A percentile compares a stretch with the other conserved stretches of the same genome.
These are phyloP conservation scores for Orthosia cruda DNA, from an alignment of 2,888 invertebrate genomes.

Conservation along the genomic window DNA sequence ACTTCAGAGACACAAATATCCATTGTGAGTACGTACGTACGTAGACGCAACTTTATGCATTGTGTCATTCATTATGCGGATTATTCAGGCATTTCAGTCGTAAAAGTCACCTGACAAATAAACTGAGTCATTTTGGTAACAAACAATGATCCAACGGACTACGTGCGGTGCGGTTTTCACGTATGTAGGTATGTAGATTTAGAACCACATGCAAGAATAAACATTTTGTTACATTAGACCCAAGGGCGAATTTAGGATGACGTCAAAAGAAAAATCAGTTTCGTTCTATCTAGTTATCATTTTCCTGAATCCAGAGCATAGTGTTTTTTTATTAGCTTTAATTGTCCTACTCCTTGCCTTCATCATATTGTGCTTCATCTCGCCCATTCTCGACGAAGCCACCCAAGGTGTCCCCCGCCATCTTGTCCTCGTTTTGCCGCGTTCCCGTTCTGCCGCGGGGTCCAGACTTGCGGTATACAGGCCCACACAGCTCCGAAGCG, in stretches of 20 bases:
- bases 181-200: constrained; percentile 18
- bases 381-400: too few species aligned
- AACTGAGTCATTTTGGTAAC: constrained; percentile 45
- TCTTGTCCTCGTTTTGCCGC: too few species aligned
- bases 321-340: neutral
- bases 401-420: too few species aligned
- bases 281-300: neutral
- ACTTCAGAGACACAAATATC: too few species aligned
- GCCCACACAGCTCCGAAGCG: too few species aligned
- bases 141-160: neutral
- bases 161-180: neutral
- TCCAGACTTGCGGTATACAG: too few species aligned
- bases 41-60: constrained; percentile 1
- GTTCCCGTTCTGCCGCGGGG: too few species aligned
- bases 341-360: too few species aligned
- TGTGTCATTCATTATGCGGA: constrained; percentile 21
- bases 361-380: too few species aligned
- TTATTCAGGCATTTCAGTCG: constrained; percentile 39
- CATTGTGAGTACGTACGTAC: too few species aligned
- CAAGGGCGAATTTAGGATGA: neutral
- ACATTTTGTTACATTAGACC: neutral
- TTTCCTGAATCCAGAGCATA: neutral
- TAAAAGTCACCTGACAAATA: constrained; percentile 38
- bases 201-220: neutral
- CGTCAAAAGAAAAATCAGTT: neutral